phyloP scores from a whole-genome alignment of 2,113 vertebrate genomes.

The Ciconia boyciana region DNA sequence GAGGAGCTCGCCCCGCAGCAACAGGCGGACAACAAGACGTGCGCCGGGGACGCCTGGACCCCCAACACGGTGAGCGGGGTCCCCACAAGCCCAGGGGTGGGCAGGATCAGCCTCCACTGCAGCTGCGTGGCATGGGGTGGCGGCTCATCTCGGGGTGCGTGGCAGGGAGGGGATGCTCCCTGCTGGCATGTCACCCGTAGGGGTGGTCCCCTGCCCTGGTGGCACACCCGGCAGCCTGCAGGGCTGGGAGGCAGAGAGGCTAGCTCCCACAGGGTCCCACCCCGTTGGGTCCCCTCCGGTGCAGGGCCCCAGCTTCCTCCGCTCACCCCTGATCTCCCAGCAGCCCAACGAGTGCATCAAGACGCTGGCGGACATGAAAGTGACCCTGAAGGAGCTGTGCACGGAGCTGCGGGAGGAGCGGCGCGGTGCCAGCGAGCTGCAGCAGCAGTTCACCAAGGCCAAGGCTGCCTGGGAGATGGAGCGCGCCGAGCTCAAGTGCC shows the following conservation, averaged over 20 bases:
- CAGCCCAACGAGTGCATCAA: conserved; percentile 89
- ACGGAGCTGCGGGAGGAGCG: conserved; percentile 88
- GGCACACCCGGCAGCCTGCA: background rate
- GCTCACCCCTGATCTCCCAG: background rate
- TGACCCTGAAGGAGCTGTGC: conserved; percentile 90
- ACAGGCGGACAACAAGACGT: conserved; percentile 83
- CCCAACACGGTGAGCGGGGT: conserved; percentile 74
- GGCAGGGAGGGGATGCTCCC: background rate
- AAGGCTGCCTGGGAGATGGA: conserved; percentile 97
- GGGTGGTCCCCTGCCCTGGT: background rate
- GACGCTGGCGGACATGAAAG: conserved; percentile 90
- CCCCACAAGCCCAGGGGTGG: background rate
- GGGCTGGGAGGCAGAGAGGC: background rate
- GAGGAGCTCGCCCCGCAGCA: conserved; percentile 85
- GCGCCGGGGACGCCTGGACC: conserved; percentile 74
- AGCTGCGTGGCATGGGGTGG: background rate
- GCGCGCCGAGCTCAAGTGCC: conserved; percentile 87
- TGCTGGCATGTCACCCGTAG: background rate
- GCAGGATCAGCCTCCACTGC: background rate
- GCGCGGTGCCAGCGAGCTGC: conserved; percentile 88
- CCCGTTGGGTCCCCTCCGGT: fast-evolving
- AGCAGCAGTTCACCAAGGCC: conserved; percentile 95
- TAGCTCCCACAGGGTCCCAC: background rate
- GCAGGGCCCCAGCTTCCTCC: background rate
- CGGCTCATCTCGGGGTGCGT: fast-evolving